phyloP scores from a whole-genome alignment of 2,888 invertebrate species.

The Sisyra nigra region DNA sequence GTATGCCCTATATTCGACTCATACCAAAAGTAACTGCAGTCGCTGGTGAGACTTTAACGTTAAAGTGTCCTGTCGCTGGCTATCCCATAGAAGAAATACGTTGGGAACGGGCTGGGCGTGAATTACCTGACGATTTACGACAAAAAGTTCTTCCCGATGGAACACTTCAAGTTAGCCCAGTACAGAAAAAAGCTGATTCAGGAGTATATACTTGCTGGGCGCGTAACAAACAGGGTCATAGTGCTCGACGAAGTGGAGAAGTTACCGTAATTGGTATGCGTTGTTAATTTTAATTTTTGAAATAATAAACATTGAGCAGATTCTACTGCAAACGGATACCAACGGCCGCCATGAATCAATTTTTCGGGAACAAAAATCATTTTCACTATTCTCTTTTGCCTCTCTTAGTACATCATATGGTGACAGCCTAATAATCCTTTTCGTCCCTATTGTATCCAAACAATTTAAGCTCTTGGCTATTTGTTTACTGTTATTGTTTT shows the following conservation, averaged over 20 bases:
- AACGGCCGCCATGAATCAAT: conserved; percentile 5
- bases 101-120: conserved; percentile 60
- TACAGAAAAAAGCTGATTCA: conserved; percentile 57
- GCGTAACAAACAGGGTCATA: conserved; percentile 59
- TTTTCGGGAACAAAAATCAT: conserved; percentile 1
- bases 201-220: conserved; percentile 72
- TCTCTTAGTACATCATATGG: conserved; percentile 5
- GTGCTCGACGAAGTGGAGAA: conserved; percentile 54
- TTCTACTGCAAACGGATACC: conserved; percentile 2
- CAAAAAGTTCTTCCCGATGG: conserved; percentile 61
- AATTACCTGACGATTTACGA: conserved; percentile 62
- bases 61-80: conserved; percentile 70
- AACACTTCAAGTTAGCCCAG: conserved; percentile 54
- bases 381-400: conserved; percentile 1
- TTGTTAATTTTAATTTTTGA: conserved; percentile 8
- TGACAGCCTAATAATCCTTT: conserved; percentile 4
- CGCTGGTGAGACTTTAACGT: conserved; percentile 53
- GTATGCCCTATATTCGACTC: conserved; percentile 60
- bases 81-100: conserved; percentile 66
- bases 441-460: not conserved
- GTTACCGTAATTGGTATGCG: conserved; percentile 61
- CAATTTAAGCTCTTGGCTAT: not conserved
- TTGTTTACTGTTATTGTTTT: not conserved
- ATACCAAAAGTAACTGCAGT: conserved; percentile 71
- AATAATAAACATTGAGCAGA: not conserved